A percentile compares a stretch with the other conserved stretches of the same genome.
Conservation (phyloP, 2,888 invertebrate species). For the Criorhina ranunculi region DNA sequence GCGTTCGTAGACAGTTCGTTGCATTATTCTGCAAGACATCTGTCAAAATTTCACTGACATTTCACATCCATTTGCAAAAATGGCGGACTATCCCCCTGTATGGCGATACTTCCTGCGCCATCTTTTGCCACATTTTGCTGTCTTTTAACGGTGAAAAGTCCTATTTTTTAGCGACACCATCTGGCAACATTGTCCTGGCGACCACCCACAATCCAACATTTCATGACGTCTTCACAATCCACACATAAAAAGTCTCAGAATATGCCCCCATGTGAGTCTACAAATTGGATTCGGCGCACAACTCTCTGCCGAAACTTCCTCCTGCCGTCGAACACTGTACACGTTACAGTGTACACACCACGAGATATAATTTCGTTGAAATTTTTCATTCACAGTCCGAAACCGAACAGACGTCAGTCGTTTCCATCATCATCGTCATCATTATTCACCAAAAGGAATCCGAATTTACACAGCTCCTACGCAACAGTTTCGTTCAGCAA, state of each 20-base stretch:
- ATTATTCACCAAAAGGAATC: constrained; percentile 10
- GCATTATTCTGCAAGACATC: too few species aligned
- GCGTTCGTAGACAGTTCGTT: too few species aligned
- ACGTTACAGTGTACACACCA: too few species aligned
- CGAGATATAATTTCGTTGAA: constrained; percentile 15
- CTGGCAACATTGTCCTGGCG: constrained; percentile 16
- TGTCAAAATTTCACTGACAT: too few species aligned
- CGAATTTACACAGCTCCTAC: constrained; percentile 16
- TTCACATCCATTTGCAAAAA: too few species aligned
- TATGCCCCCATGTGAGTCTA: neutral
- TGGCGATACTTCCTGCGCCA: too few species aligned
- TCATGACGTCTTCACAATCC: constrained; percentile 8
- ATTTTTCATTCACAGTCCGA: constrained; percentile 25
- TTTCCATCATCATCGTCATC: constrained; percentile 12
- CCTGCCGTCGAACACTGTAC: neutral
- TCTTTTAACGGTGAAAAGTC: too few species aligned
- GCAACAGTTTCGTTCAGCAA: constrained; percentile 42
- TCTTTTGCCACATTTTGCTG: too few species aligned
- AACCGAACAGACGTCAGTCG: constrained; percentile 26
- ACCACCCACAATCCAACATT: neutral
- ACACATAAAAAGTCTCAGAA: neutral
- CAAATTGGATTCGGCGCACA: constrained; percentile 54
- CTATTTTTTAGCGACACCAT: too few species aligned
- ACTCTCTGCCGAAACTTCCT: constrained; percentile 7
- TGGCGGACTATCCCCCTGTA: too few species aligned